Evolutionary conservation across 2,113 vertebrate genomes (phyloP).

Genomic region (Motacilla alba): DNA sequence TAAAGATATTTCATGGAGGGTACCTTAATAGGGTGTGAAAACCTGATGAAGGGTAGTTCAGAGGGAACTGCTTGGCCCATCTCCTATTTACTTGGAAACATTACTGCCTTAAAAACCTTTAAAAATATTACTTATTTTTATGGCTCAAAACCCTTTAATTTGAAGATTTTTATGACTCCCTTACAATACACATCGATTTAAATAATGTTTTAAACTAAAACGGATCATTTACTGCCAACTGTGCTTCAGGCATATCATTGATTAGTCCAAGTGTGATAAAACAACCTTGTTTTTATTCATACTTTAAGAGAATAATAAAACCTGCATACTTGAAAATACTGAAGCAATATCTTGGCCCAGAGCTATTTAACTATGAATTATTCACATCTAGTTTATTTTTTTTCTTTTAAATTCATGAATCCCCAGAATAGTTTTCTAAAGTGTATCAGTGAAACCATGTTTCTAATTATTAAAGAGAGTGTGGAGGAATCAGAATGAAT

Average conservation of each 20-base stretch:
- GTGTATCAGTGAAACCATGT: background rate
- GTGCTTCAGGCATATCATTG: constrained; percentile 47
- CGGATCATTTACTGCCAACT: constrained; percentile 62
- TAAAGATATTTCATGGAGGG: constrained; percentile 46
- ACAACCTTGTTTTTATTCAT: constrained; percentile 66
- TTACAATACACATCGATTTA: constrained; percentile 63
- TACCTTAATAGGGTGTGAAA: constrained; percentile 58
- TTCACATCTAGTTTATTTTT: constrained; percentile 35
- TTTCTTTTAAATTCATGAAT: constrained; percentile 56
- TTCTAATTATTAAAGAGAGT: constrained; percentile 27
- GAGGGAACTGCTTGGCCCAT: constrained; percentile 45
- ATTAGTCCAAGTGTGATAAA: constrained; percentile 68
- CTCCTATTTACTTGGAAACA: constrained; percentile 56
- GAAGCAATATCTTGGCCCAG: constrained; percentile 59
- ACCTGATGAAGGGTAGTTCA: constrained; percentile 17
- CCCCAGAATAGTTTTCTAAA: constrained; percentile 35
- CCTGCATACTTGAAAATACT: constrained; percentile 60
- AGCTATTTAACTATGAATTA: constrained; percentile 64
- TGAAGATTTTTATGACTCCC: constrained; percentile 53
- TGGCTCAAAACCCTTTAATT: constrained; percentile 57
- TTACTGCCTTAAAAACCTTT: constrained; percentile 22
- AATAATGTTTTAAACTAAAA: constrained; percentile 62
- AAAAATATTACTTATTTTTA: constrained; percentile 58
- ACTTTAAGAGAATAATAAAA: constrained; percentile 64
- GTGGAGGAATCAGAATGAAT: background rate